phyloP scores from a whole-genome alignment of 2,113 vertebrate genomes.

The Marmota monax region DNA sequence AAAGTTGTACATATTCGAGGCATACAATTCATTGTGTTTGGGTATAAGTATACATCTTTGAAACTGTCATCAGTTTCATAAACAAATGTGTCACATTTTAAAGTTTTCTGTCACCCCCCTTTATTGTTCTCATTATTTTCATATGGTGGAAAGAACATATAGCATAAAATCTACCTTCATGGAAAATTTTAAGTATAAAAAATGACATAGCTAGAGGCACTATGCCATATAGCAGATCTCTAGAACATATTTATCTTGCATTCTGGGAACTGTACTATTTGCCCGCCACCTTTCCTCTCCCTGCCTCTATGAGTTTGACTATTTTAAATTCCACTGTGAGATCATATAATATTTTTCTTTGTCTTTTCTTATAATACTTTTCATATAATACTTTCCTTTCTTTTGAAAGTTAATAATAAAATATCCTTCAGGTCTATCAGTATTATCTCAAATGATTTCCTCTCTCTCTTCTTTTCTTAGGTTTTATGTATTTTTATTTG shows the following conservation, averaged over 20 bases:
- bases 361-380: not conserved
- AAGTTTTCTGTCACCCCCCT: not conserved
- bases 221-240: not conserved
- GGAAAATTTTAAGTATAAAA: not conserved
- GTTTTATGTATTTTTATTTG: not conserved
- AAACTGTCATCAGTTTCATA: not conserved
- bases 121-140: not conserved
- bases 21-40: not conserved
- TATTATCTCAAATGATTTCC: not conserved
- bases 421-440: not conserved
- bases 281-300: not conserved
- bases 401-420: too few relatives aligned
- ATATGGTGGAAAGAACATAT: not conserved
- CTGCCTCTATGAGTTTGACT: not conserved
- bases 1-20: not conserved
- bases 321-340: not conserved
- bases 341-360: not conserved
- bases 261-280: not conserved
- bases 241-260: not conserved
- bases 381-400: too few relatives aligned
- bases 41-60: not conserved
- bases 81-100: not conserved
- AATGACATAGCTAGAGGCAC: not conserved
- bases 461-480: not conserved
- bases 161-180: not conserved